Evolutionary conservation across 2,888 invertebrate genomes (phyloP), one percentile per base, ranked within the genome.

Genomic region (Drosophila birchii): DNA sequence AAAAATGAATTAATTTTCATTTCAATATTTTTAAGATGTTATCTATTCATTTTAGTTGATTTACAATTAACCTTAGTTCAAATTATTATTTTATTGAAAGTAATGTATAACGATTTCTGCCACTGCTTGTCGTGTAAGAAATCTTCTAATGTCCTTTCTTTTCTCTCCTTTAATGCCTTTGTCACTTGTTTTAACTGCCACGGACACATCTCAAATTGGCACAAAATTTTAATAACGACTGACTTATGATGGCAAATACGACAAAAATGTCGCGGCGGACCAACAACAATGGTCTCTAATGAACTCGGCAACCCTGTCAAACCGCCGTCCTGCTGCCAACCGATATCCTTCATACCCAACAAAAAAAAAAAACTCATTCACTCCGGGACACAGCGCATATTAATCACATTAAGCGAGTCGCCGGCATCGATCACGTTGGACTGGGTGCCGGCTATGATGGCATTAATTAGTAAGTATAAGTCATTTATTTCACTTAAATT

Each of bases 361-460:
- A 29, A n/a, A n/a, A 9, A 23, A 38, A 53, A 49, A 56, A 12
- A 43, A 12, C 54, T 36, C 34, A 36, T 38, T 44, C 47, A 74
- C 39, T 49, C 41, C 26, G 64, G 47, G 56, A 58, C 47, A 76
- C 94, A 97, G 97, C 96, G 83, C 97, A 97, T 94, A 97, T 97
- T 93, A 97, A 97, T 94, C 97, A 97, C 93, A 96, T 97, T 91
- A 94, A 96, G 88, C 95, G 95, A 90, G 94, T 96, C 77, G 97
- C 97, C 75, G 97, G 97, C 78, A 95, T 97, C 89, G 97, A 97
- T 94, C 95, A 96, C 93, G 96, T 97, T 74, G 97, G 97, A 57
- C 94, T 97, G 76, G 97, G 97, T 75, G 97, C 97, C 70, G 97
- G 97, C 87, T 97, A 96, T 93, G 97, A 97, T 92, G 97, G 97